A percentile compares a stretch with the other conserved stretches of the same genome.
phyloP scores from a whole-genome alignment of 53 echinoderm and acorn worm genomes.

The Echinarachnius parma region DNA sequence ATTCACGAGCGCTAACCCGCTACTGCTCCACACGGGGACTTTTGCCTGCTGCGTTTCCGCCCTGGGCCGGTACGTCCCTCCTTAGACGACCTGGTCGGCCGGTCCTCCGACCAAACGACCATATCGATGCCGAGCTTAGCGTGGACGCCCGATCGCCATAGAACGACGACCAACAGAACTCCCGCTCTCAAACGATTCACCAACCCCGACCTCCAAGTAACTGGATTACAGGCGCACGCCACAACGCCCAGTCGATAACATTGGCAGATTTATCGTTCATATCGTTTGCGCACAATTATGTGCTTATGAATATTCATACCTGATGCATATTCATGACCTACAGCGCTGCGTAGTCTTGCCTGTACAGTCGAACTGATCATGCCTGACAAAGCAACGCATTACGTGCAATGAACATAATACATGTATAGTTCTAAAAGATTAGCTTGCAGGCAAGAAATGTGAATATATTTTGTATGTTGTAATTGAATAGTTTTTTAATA shows the following conservation, averaged over 20 bases:
- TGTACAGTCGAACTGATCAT: no score
- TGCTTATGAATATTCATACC: no score
- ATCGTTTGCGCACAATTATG: no score
- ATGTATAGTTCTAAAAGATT: no score
- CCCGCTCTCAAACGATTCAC: slow-evolving; percentile 97
- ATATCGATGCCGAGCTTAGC: slow-evolving; percentile 99
- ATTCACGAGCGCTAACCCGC: slow-evolving; percentile 78
- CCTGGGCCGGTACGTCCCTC: slow-evolving; percentile 99
- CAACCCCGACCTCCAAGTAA: slow-evolving; percentile 88
- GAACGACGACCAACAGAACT: slow-evolving; percentile 87
- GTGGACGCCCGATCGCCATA: slow-evolving; percentile 99
- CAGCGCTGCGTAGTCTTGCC: no score
- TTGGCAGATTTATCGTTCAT: no score
- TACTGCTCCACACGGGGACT: slow-evolving; percentile 99
- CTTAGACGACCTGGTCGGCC: slow-evolving; percentile 95
- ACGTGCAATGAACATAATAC: no score
- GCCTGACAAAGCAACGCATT: no score
- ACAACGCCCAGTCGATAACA: slow-evolving; percentile 96
- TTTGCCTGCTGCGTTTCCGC: slow-evolving; percentile 99
- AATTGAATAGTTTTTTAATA: no score
- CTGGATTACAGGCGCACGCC: slow-evolving; percentile 99
- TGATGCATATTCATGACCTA: no score
- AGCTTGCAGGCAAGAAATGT: no score
- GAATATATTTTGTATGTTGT: no score
- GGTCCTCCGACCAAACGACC: slow-evolving; percentile 82